Conservation (phyloP, 2,888 invertebrate genomes). For the Sisyra nigra region DNA sequence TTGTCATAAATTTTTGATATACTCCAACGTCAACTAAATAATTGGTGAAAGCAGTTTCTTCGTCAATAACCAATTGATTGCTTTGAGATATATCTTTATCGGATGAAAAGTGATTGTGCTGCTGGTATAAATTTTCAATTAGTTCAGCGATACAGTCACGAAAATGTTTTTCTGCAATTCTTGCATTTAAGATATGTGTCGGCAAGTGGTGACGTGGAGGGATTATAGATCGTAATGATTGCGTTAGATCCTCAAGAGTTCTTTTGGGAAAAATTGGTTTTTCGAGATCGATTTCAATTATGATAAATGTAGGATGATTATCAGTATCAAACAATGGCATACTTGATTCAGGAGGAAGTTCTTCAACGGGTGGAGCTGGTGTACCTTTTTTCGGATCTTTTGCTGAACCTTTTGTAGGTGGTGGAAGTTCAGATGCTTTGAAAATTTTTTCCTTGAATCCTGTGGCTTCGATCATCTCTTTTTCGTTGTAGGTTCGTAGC, state of each 20-base stretch:
- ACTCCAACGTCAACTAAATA: neutral
- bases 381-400: conserved; percentile 7
- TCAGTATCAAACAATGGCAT: conserved; percentile 20
- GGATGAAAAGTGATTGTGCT: conserved; percentile 18
- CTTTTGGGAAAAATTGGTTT: conserved; percentile 18
- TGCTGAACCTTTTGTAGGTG: conserved; percentile 6
- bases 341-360: conserved; percentile 19
- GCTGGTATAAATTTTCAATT: conserved; percentile 14
- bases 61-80: no score
- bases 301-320: conserved; percentile 22
- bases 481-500: conserved; percentile 19
- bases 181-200: conserved; percentile 17
- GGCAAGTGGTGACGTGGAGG: conserved; percentile 13
- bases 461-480: conserved; percentile 19
- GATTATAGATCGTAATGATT: conserved; percentile 14
- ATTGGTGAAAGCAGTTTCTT: neutral
- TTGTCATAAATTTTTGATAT: neutral
- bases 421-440: conserved; percentile 14
- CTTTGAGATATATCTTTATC: no score
- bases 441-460: conserved; percentile 22
- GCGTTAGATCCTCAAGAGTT: conserved; percentile 20
- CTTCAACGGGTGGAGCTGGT: neutral
- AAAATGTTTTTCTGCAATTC: conserved; percentile 19
- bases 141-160: conserved; percentile 19
- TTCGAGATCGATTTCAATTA: conserved; percentile 23